Evolutionary conservation across 2,888 invertebrate genomes (phyloP), one percentile per base, ranked within the genome.

Genomic region (Gordius sp.): DNA sequence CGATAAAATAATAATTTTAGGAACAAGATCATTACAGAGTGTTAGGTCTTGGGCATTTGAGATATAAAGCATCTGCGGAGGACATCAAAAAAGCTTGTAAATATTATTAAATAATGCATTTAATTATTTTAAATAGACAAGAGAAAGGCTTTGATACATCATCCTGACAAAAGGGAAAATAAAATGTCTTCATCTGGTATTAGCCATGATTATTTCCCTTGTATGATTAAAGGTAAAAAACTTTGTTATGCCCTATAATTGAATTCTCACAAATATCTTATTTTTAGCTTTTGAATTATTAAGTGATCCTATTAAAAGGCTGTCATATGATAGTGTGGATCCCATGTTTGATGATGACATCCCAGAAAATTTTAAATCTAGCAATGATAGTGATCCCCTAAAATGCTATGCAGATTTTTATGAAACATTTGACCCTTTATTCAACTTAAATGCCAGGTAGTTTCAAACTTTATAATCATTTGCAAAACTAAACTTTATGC

Each of bases 1-100:
- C 58, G 24, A 16, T 41, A 27, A 59, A 56, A 55, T 61, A n/a
- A 18, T 23, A 60, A 39, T 64, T 65, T 28, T 66, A 75, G 74
- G 78, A 82, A 64, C 91, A 93, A 72, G 93, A 93, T 70, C 93
- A 93, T 69, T 93, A 93, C 70, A 81, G 80, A 39, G 87, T 99
- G 18, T 73, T 97, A 60, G 93, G 97, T 56, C 75, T 99, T 64
- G 79, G 78, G 63, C 78, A 79, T 60, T 70, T 80, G 56, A 76
- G 97, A 59, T 78, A 78, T 68, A 78, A 78, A 68, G 89, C 93
- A 0, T 79, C 81, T 0, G 83, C 86, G 63, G 84, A 86, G 59
- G 81, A 89, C 64, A 85, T 97, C 60, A 85, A 86, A 69, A 78
- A 79, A 65, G 86, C 89, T 25, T 93, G 89, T 77, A 76, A 81